These are phyloP conservation scores for Lithobates pipiens DNA, from an alignment of 2,797 vertebrate species.

Conservation along the genomic window DNA sequence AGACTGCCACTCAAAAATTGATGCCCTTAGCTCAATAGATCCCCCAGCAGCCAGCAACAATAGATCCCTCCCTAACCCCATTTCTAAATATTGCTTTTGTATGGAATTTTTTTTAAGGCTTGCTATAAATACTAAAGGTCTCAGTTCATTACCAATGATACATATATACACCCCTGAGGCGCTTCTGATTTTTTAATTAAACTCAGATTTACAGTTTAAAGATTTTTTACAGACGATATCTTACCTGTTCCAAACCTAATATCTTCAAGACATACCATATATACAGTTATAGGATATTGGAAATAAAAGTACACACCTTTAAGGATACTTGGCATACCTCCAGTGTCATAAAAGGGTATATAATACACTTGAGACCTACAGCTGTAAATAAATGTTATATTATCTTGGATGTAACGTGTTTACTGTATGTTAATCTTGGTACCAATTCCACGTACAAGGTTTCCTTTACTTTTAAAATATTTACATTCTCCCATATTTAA, in stretches of 20 bases:
- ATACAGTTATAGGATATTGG: no score
- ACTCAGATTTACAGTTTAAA: neutral
- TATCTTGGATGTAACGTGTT: neutral
- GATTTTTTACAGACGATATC: neutral
- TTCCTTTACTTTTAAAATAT: constrained; percentile 5
- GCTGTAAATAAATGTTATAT: neutral
- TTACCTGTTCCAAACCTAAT: neutral
- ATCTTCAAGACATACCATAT: no score
- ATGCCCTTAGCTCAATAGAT: no score
- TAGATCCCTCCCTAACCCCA: no score
- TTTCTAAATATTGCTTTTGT: no score
- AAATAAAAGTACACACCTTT: no score
- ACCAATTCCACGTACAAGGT: neutral
- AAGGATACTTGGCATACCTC: neutral
- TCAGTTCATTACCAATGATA: neutral
- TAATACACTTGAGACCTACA: neutral
- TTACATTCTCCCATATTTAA: constrained; percentile 14
- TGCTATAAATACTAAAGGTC: neutral
- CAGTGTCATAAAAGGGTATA: neutral
- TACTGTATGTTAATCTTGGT: neutral
- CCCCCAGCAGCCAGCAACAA: no score
- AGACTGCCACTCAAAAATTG: no score
- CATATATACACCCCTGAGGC: no score
- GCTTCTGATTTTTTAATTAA: no score
- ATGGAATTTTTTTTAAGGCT: no score